phyloP scores from a whole-genome alignment of 2,888 invertebrate genomes.

The Ichneumoninae sp. region DNA sequence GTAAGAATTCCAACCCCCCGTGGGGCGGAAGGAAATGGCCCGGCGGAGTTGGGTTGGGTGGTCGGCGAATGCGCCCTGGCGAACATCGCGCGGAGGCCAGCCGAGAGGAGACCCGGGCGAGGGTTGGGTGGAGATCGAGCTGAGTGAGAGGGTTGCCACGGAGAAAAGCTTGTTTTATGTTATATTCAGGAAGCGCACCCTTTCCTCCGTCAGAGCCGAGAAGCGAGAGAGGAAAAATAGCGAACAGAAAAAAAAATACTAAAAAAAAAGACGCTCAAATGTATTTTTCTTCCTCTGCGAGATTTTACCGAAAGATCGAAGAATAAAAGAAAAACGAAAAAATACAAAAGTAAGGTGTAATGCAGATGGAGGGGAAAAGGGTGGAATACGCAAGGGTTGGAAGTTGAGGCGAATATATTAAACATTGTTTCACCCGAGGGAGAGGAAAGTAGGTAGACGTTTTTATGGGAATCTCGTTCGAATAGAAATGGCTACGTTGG shows the following conservation, averaged over 20 bases:
- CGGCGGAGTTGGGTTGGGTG: slow-evolving; percentile 31
- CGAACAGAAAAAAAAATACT: not conserved
- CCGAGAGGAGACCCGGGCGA: slow-evolving; percentile 41
- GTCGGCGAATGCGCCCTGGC: slow-evolving; percentile 45
- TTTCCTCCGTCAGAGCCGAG: slow-evolving; percentile 55
- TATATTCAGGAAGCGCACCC: slow-evolving; percentile 59
- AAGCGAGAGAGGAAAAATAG: slow-evolving; percentile 47
- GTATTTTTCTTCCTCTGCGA: slow-evolving; percentile 47
- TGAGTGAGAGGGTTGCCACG: slow-evolving; percentile 57
- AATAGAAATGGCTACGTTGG: slow-evolving; percentile 81
- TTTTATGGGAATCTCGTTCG: slow-evolving; percentile 82
- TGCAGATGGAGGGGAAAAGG: not conserved
- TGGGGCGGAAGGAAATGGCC: slow-evolving; percentile 53
- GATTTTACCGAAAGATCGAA: slow-evolving; percentile 45
- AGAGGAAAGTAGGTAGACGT: slow-evolving; percentile 69
- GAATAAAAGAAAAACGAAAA: slow-evolving; percentile 31
- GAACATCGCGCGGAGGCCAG: slow-evolving; percentile 36
- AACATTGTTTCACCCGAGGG: slow-evolving; percentile 61
- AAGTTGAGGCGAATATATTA: slow-evolving; percentile 63
- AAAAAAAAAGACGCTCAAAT: slow-evolving; percentile 45
- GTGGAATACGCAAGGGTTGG: slow-evolving; percentile 54
- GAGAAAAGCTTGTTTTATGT: slow-evolving; percentile 65
- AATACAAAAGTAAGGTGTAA: slow-evolving; percentile 4
- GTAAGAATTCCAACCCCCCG: slow-evolving; percentile 74
- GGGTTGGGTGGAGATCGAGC: slow-evolving; percentile 50